A percentile compares a stretch with the other conserved stretches of the same genome.
phyloP scores from a whole-genome alignment of 2,888 invertebrate genomes.

The Spialia ferax region DNA sequence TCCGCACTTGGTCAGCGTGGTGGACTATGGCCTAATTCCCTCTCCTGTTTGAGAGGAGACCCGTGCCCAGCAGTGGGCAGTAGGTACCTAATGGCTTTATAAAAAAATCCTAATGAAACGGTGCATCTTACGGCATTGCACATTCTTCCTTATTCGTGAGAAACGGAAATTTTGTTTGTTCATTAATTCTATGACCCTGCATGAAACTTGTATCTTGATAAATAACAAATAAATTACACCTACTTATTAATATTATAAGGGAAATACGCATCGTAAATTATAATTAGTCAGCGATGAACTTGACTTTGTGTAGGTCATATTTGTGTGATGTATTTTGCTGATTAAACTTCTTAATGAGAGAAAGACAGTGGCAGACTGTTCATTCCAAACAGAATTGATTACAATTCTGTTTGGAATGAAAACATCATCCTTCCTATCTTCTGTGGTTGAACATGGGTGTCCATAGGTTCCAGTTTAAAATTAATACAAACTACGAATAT shows the following conservation, averaged over 20 bases:
- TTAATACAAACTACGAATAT: no score
- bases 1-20: no score
- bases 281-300: neutral
- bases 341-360: neutral
- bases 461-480: no score
- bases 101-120: neutral
- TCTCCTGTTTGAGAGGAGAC: no score
- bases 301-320: neutral
- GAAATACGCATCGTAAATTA: neutral
- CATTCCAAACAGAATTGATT: no score
- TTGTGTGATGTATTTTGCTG: neutral
- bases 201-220: neutral
- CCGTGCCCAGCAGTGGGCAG: no score
- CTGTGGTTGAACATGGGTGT: no score
- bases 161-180: constrained; percentile 1
- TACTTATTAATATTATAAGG: neutral
- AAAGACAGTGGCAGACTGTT: no score
- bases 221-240: neutral
- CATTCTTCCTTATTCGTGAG: neutral
- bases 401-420: no score
- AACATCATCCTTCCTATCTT: no score
- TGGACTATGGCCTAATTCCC: no score
- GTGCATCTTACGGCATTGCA: neutral
- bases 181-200: neutral
- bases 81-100: no score